Percentiles rank a stretch among this genome's conserved stretches.
Evolutionary conservation across 2,113 vertebrate genomes (phyloP).

Genomic region (Xerus inauris): DNA sequence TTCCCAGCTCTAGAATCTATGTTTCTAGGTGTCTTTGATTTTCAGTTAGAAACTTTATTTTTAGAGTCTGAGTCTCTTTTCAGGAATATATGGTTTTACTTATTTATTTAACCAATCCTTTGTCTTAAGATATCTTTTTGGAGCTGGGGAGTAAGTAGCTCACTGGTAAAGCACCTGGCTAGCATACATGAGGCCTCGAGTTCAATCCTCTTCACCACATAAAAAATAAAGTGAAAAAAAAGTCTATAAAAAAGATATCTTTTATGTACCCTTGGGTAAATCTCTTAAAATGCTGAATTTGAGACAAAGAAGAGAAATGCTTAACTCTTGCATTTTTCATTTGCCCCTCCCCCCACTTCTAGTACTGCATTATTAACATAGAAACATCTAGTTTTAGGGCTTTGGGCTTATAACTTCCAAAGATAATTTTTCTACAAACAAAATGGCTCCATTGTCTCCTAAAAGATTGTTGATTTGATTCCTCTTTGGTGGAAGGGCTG

Average conservation of each 20-base stretch:
- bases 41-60: not conserved
- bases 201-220: too few species aligned
- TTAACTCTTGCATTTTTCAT: not conserved
- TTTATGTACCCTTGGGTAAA: not conserved
- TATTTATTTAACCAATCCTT: not conserved
- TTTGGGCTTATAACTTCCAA: not conserved
- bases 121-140: not conserved
- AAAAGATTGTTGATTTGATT: conserved; percentile 29
- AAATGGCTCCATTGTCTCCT: not conserved
- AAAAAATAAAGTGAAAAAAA: too few species aligned
- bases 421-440: not conserved
- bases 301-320: not conserved
- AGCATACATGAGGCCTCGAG: too few species aligned
- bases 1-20: not conserved
- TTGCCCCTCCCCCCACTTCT: not conserved
- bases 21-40: not conserved
- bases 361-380: not conserved
- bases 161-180: too few species aligned
- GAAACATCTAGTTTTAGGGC: not conserved
- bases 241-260: too few species aligned
- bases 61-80: not conserved
- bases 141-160: too few species aligned
- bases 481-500: not conserved
- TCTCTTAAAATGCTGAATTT: conserved; percentile 26
- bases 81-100: not conserved